Evolutionary conservation across 2,888 invertebrate species (phyloP), one percentile per base, ranked within the genome.

Genomic region (Agrotis segetum): DNA sequence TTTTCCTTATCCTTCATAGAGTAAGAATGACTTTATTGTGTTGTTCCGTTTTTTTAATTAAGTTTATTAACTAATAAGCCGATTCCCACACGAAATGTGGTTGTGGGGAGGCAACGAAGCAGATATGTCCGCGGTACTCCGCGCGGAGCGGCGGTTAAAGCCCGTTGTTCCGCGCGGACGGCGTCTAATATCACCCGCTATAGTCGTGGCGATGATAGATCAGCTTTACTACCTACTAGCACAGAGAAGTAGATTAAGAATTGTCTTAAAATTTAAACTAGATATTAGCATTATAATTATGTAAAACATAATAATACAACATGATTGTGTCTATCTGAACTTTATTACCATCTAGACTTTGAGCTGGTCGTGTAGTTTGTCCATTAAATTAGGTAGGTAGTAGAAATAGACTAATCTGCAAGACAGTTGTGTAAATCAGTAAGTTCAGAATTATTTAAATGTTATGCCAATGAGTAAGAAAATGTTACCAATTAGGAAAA

Each of bases 1-100:
- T 74, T 73, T 79, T 70, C 69, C 67, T 70, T 68, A 17, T 77
- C 64, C 52, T 74, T 68, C 66, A 70, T 74, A 69, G 49, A 73
- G 44, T 59, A 61, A 68, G 55, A 67, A 79, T 71, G 52, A 24
- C 47, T 74, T 71, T 62, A 71, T 75, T 66, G 67, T 67, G 58
- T 58, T 49, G 63, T 77, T 67, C 50, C n/a, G 6, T 55, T 72
- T 77, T 77, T 64, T 65, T 50, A 50, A 56, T 46, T 63, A 47
- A 72, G 50, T 58, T 50, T 72, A 74, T 72, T 58, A 50, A 75
- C 19, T 65, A 44, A 53, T 68, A 67, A 40, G 40, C 40, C 11
- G 40, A 40, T 40, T 40, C 40, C 40, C 40, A 40, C 40, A 40
- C 11, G 9, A 40, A 9, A 40, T 40, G 11, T 2, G 40, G 9